A percentile compares a stretch with the other conserved stretches of the same genome.
These are phyloP conservation scores for Rhinella marina DNA, from an alignment of 2,797 vertebrate species.

Conservation along the genomic window DNA sequence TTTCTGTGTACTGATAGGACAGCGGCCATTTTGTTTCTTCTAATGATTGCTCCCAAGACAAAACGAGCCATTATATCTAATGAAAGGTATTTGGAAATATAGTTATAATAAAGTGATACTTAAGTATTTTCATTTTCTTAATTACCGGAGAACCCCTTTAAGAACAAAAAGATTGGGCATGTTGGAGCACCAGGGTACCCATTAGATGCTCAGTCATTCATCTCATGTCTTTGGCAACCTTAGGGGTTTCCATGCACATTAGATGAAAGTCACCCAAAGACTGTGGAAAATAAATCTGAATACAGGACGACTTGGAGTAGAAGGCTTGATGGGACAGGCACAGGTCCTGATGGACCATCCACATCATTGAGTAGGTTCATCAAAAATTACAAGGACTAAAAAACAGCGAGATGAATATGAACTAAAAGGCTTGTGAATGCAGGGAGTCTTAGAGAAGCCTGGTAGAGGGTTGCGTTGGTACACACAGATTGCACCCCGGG, in stretches of 20 bases:
- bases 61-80: no score
- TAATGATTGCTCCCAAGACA: no score
- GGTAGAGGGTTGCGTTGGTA: constrained; percentile 34
- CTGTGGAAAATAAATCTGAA: neutral
- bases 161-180: no score
- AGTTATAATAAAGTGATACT: no score
- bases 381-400: neutral
- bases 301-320: neutral
- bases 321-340: neutral
- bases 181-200: no score
- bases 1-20: no score
- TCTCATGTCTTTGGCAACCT: no score
- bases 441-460: constrained; percentile 25
- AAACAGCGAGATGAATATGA: neutral
- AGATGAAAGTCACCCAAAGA: neutral
- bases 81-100: no score
- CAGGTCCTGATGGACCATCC: neutral
- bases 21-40: no score
- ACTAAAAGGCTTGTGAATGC: neutral
- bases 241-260: neutral
- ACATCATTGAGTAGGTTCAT: neutral
- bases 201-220: no score
- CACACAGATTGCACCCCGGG: constrained; percentile 54
- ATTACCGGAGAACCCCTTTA: no score
- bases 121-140: no score